Percentiles rank a stretch among this genome's conserved stretches.
phyloP scores from a whole-genome alignment of 2,797 vertebrate species.

The Anableps anableps region DNA sequence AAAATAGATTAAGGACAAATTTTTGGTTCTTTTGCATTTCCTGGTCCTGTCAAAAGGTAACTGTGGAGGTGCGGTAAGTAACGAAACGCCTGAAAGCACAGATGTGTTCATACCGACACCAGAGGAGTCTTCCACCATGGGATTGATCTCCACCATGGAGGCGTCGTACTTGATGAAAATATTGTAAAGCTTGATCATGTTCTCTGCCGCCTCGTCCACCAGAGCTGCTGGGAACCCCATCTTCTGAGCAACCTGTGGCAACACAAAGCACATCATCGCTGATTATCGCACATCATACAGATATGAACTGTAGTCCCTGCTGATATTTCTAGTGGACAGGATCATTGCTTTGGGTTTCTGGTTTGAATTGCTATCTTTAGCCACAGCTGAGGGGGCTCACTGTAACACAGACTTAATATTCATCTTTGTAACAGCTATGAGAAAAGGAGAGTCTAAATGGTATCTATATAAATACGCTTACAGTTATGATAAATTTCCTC shows the following conservation, averaged over 20 bases:
- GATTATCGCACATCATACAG: not conserved
- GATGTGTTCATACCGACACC: slow-evolving; percentile 84
- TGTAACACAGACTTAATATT: not conserved
- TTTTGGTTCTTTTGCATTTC: not conserved
- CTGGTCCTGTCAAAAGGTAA: not conserved
- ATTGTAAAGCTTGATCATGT: slow-evolving; percentile 95
- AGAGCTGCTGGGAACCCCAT: slow-evolving; percentile 93
- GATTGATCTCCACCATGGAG: slow-evolving; percentile 98
- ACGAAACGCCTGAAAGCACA: no score
- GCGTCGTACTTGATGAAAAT: slow-evolving; percentile 97
- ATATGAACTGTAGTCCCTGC: not conserved
- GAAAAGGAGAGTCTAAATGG: not conserved
- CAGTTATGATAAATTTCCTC: not conserved
- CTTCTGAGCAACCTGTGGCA: slow-evolving; percentile 88
- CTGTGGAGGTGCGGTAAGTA: not conserved
- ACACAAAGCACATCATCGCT: not conserved
- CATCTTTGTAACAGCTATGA: not conserved
- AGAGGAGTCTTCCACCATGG: slow-evolving; percentile 97
- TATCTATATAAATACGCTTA: not conserved
- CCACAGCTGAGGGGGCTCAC: not conserved
- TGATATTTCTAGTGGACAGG: not conserved
- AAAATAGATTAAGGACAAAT: not conserved
- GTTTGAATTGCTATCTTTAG: not conserved
- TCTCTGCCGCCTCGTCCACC: slow-evolving; percentile 92
- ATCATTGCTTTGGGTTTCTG: not conserved